Evolutionary conservation across 2,113 vertebrate genomes (phyloP).

Genomic region (Trachemys scripta): DNA sequence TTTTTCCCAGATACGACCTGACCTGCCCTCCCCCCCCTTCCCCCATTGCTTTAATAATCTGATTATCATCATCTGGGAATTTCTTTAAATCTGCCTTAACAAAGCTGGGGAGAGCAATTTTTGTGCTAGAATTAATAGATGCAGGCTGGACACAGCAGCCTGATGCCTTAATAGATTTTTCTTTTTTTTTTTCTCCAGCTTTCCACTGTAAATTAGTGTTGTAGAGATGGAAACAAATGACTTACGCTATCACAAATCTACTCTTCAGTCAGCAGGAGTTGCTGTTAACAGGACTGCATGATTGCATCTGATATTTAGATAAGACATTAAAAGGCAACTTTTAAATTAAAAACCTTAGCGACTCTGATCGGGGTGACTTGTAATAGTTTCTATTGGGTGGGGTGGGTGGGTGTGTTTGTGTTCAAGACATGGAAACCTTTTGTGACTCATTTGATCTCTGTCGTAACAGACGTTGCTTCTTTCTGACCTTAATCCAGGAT

Average conservation of each 20-base stretch:
- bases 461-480: neutral
- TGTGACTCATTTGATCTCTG: neutral
- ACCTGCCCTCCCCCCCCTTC: neutral
- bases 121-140: slow-evolving; percentile 1
- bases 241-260: neutral
- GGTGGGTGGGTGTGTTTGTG: neutral
- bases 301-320: slow-evolving; percentile 14
- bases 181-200: neutral
- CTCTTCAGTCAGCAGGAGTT: slow-evolving; percentile 6
- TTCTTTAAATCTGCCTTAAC: slow-evolving; percentile 5
- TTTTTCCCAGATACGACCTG: neutral
- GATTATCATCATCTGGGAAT: neutral
- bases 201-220: neutral
- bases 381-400: neutral
- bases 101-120: slow-evolving; percentile 19
- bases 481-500: neutral
- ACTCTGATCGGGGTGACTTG: neutral
- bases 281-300: neutral
- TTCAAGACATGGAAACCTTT: neutral
- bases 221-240: slow-evolving; percentile 6
- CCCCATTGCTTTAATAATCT: slow-evolving; percentile 45
- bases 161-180: neutral
- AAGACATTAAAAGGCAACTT: neutral
- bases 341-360: neutral
- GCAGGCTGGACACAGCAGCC: slow-evolving; percentile 21